A percentile compares a stretch with the other conserved stretches of the same genome.
phyloP scores from a whole-genome alignment of 1,140 invertebrate species.

The Artemia franciscana region DNA sequence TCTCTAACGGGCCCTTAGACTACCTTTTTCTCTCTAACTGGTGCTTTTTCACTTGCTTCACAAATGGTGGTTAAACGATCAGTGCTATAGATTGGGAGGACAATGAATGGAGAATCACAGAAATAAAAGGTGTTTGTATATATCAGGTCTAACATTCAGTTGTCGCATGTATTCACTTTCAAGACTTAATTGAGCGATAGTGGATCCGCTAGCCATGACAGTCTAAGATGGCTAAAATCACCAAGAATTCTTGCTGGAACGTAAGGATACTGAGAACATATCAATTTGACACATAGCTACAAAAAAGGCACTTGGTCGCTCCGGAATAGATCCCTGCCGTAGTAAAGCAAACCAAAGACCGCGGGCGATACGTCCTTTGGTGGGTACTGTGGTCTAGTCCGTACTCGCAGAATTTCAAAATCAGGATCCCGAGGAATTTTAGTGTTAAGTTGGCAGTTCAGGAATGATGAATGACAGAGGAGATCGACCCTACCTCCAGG shows the following conservation, averaged over 20 bases:
- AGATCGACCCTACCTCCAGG: background rate
- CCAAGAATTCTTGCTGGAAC: background rate
- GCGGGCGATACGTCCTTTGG: background rate
- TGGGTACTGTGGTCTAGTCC: background rate
- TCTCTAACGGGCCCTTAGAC: background rate
- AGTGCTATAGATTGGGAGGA: background rate
- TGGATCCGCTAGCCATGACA: no score
- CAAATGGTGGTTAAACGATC: background rate
- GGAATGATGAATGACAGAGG: background rate
- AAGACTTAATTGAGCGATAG: no score
- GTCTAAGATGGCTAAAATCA: no score
- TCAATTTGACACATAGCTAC: background rate
- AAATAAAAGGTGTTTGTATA: no score
- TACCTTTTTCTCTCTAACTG: background rate
- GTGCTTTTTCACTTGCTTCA: background rate
- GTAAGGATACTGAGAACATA: background rate
- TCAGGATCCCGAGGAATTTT: background rate
- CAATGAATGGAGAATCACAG: background rate
- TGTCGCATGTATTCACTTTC: no score
- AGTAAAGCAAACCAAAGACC: background rate
- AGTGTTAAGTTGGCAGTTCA: background rate
- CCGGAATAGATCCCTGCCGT: background rate
- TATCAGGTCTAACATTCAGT: no score
- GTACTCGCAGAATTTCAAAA: background rate
- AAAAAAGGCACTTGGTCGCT: background rate